Conservation (phyloP, 2,113 vertebrate species). For the Halcyon senegalensis region DNA sequence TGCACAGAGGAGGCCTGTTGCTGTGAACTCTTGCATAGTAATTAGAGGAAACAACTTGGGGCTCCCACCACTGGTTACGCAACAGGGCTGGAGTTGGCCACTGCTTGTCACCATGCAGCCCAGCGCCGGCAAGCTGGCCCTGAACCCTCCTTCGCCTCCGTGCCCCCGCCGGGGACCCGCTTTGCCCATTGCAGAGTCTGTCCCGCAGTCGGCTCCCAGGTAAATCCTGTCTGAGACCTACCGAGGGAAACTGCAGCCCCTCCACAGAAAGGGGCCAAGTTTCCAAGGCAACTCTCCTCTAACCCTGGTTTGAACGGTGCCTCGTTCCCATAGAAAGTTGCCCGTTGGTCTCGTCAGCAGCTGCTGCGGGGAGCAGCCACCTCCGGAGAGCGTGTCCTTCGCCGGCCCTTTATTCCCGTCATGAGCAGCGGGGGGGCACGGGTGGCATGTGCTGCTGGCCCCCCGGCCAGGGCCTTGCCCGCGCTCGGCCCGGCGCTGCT, state of each 20-base stretch:
- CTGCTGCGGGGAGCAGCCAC: conserved; percentile 23
- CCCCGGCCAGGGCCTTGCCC: not conserved
- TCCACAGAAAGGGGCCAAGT: not conserved
- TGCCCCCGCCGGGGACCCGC: not conserved
- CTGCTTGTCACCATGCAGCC: not conserved
- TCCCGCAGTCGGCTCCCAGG: not conserved
- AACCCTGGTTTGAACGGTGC: not conserved
- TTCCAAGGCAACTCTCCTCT: conserved; percentile 47
- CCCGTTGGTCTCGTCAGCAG: conserved; percentile 32
- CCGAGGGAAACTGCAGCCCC: not conserved
- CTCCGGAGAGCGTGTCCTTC: conserved; percentile 6
- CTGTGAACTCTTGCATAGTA: conserved; percentile 48
- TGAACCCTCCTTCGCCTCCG: not conserved
- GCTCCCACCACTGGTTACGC: conserved; percentile 16
- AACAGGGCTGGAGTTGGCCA: not conserved
- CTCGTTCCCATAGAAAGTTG: conserved; percentile 25
- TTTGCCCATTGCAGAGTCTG: not conserved
- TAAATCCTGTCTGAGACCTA: conserved; percentile 28
- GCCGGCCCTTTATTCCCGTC: conserved; percentile 1
- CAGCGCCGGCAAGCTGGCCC: not conserved
- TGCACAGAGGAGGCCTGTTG: conserved; percentile 42
- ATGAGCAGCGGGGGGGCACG: not conserved
- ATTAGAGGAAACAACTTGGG: conserved; percentile 51
- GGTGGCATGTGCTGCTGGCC: not conserved
- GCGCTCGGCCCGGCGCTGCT: rapidly evolving